Evolutionary conservation across 1,140 invertebrate genomes (phyloP).

Genomic region (Meloidogyne chitwoodi): DNA sequence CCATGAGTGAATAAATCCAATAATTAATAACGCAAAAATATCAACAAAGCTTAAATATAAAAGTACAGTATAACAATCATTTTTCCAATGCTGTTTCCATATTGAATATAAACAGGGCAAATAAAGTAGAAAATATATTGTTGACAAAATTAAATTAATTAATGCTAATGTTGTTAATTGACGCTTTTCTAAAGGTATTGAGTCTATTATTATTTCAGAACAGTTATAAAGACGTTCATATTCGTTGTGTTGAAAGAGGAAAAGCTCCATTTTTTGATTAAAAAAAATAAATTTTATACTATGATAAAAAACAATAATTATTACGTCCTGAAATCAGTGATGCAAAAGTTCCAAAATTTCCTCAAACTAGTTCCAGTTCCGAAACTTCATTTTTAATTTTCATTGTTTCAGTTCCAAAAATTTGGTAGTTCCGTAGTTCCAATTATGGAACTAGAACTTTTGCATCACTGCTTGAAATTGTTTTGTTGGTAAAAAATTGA

Average conservation of each 20-base stretch:
- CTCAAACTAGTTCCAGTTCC: no score
- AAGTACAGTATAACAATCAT: conserved; percentile 2
- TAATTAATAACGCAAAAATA: conserved; percentile 1
- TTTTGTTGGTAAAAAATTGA: no score
- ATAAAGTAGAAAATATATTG: not conserved
- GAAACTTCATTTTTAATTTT: no score
- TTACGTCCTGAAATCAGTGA: no score
- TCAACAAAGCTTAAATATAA: conserved; percentile 6
- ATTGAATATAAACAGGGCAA: not conserved
- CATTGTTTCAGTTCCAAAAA: no score
- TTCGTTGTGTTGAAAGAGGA: not conserved
- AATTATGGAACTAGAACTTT: no score
- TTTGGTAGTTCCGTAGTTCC: no score
- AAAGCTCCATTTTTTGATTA: conserved; percentile 7
- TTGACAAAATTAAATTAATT: not conserved
- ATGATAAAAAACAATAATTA: no score
- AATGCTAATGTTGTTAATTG: not conserved
- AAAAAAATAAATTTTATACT: no score
- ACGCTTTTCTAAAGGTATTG: not conserved
- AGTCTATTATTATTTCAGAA: not conserved
- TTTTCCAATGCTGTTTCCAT: not conserved
- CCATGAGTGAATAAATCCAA: conserved; percentile 12
- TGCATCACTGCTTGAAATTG: no score
- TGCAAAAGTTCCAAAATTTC: no score
- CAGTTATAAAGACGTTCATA: conserved; percentile 8